Evolutionary conservation across 2,888 invertebrate species (phyloP), one percentile per base, ranked within the genome.

Genomic region (Epicampocera succincta): DNA sequence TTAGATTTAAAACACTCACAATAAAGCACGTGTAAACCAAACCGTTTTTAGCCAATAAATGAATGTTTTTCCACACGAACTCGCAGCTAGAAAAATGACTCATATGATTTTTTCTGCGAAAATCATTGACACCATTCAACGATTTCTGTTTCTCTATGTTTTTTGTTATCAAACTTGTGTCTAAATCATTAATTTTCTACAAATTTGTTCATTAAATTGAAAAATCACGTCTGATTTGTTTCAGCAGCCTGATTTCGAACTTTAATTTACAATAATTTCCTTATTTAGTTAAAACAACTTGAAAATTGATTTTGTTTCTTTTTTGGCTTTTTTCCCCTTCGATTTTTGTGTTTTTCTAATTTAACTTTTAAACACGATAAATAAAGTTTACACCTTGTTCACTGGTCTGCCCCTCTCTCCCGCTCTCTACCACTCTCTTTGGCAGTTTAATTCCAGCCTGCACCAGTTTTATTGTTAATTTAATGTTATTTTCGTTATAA

Each of bases 41-140:
- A n/a, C n/a, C n/a, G n/a, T n/a, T 60, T 60, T 25, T 11, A 44
- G 25, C 19, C 17, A 13, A 42, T 21, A 60, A 15, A 9, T 42
- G 29, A 33, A 56, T 44, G 29, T 58, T 71, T 56, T 69, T 69
- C 33, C 38, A 38, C 11, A 60, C 19, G 13, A 58, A n/a, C n/a
- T 38, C 19, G 21, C 17, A 48, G 29, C n/a, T 15, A 19, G 65
- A 56, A 56, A 44, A 29, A 15, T 76, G 69, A 76, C 52, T 76
- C 76, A 76, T 76, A 33, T 61, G 8, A 9, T 33, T 56, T 33
- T 25, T 56, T 58, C 2, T 29, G 29, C 13, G 69, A 69, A 82
- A 78, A 78, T 74, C 82, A 82, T 78, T 78, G 82, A 82, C 78
- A 82, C 82, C 65, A 82, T 80, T 80, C 33, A 65, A 63, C 63